Conservation (phyloP, 2,888 invertebrate species). For the Hydroisotoma schaefferi region DNA sequence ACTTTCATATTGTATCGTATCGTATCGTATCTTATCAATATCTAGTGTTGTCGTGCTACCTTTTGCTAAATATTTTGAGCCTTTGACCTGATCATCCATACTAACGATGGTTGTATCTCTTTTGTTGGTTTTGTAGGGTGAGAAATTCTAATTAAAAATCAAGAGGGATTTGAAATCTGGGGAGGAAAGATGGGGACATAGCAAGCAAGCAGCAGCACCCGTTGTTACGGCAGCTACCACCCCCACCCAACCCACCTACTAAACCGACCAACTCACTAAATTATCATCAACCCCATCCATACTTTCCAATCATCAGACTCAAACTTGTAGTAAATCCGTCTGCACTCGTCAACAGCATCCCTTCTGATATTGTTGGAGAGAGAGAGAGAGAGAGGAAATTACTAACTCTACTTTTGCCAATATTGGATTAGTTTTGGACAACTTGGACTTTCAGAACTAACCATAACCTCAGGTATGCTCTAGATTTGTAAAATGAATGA, state of each 20-base stretch:
- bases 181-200: constrained; percentile 43
- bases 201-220: constrained; percentile 38
- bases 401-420: too few relatives aligned
- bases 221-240: constrained; percentile 42
- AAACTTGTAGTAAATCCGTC: too few relatives aligned
- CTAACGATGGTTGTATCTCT: background rate
- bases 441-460: too few relatives aligned
- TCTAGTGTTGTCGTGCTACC: background rate
- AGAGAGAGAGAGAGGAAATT: too few relatives aligned
- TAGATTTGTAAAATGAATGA: too few relatives aligned
- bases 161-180: constrained; percentile 29
- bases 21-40: constrained; percentile 4
- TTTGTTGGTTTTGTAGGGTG: constrained; percentile 8
- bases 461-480: too few relatives aligned
- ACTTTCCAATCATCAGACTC: too few relatives aligned
- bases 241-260: constrained; percentile 9
- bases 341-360: background rate
- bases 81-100: constrained; percentile 14
- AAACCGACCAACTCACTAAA: constrained; percentile 2
- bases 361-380: too few relatives aligned
- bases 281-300: constrained; percentile 1
- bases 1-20: background rate
- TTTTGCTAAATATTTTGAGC: too few relatives aligned
- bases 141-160: constrained; percentile 4
- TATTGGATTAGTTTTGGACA: too few relatives aligned